Evolutionary conservation across 2,797 vertebrate genomes (phyloP).

Genomic region (Neomorphus geoffroyi): DNA sequence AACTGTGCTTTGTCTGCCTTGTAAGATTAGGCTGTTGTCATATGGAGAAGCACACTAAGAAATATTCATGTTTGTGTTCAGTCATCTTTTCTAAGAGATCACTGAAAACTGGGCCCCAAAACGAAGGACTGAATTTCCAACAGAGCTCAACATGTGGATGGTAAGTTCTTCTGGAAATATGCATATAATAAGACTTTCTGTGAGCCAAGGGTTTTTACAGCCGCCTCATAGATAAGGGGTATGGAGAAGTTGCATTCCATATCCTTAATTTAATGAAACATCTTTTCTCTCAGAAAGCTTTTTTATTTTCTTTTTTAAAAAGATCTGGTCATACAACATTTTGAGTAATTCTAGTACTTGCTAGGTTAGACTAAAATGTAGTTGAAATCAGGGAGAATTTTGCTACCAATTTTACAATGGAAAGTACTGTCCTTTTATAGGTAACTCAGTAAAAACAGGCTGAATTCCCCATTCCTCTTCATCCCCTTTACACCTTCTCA

Average conservation of each 20-base stretch:
- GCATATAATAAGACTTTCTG: neutral
- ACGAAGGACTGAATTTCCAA: neutral
- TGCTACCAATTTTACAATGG: neutral
- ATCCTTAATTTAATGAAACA: neutral
- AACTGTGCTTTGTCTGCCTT: neutral
- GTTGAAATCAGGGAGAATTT: neutral
- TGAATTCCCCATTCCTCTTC: neutral
- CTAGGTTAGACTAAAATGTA: neutral
- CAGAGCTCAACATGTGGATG: neutral
- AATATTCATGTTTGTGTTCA: neutral
- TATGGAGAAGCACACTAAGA: accelerated
- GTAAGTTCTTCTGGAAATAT: neutral
- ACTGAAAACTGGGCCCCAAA: neutral
- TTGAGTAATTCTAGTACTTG: neutral
- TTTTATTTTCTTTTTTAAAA: neutral
- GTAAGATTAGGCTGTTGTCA: neutral
- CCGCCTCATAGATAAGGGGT: neutral
- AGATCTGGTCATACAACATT: neutral
- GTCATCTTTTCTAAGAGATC: neutral
- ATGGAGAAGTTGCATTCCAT: neutral
- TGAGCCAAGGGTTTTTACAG: neutral
- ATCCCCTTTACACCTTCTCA: neutral
- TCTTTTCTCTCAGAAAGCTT: neutral
- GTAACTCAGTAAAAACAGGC: neutral
- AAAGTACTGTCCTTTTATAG: neutral